Conservation (phyloP, 2,888 invertebrate species). For the Coleophora deauratella region DNA sequence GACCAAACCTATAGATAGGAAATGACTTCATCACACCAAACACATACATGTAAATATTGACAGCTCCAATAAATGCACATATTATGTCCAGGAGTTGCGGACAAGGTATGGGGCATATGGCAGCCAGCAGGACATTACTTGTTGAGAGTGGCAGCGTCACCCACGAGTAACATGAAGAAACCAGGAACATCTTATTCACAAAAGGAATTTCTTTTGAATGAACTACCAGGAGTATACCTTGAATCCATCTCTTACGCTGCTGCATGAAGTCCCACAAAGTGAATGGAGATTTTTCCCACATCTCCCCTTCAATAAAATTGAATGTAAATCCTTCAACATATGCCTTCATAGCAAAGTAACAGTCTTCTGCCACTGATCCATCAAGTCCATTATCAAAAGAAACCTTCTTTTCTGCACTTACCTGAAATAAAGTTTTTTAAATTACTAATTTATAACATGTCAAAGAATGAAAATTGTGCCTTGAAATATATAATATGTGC, state of each 20-base stretch:
- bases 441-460: no score
- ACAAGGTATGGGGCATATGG: constrained; percentile 90
- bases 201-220: constrained; percentile 89
- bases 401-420: constrained; percentile 91
- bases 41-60: constrained; percentile 97
- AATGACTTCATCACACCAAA: constrained; percentile 98
- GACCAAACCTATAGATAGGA: constrained; percentile 89
- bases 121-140: constrained; percentile 89
- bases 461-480: no score
- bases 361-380: constrained; percentile 98
- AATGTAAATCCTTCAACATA: constrained; percentile 92
- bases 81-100: constrained; percentile 87
- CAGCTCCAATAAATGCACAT: constrained; percentile 93
- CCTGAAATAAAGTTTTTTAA: no score
- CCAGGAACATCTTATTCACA: constrained; percentile 85
- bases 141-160: constrained; percentile 94
- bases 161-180: constrained; percentile 96
- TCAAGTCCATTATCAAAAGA: constrained; percentile 97
- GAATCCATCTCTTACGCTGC: constrained; percentile 96
- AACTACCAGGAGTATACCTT: constrained; percentile 91
- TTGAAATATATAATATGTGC: no score
- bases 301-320: constrained; percentile 97
- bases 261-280: constrained; percentile 96
- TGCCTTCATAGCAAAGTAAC: constrained; percentile 97
- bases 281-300: constrained; percentile 99